Evolutionary conservation across 2,797 vertebrate species (phyloP), one percentile per base, ranked within the genome.

Genomic region (Bradypodion ventrale): DNA sequence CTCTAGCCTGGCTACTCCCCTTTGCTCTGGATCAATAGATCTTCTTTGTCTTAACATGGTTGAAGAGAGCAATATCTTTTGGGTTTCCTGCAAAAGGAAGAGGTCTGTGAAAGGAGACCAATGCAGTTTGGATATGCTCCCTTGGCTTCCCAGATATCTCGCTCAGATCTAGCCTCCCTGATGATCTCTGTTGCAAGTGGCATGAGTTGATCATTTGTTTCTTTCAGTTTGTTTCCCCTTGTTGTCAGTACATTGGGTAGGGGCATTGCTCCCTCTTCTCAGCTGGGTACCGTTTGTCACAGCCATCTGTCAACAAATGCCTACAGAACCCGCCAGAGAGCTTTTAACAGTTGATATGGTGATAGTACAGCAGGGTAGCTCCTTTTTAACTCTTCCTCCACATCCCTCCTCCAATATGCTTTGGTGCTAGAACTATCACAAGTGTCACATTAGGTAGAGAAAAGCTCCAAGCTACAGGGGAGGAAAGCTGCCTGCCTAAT

Each of bases 251-350:
- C 16, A 37, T 40, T 7, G 19, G 69, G 44, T 42, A 42, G 40
- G 80, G 77, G 69, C 70, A 63, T 65, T 16, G 42, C 84, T 87
- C 68, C 49, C 19, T 89, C 1, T 84, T 89, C 87, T 92, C 78
- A 35, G 86, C 66, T 56, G 87, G 60, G 72, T 84, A 89, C 86
- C 86, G 88, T 88, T 88, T 89, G 85, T 80, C 75, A 46, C 60
- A 91, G 2, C 80, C 89, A 87, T 92, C 91, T 93, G 87, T 87
- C 81, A 66, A 86, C 78, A 85, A 84, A 15, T 91, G n/a, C 85
- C 89, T 89, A 82, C 35, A 91, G 32, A 59, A 70, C 87, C 91
- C 87, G 80, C 83, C 87, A 91, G 74, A 21, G 62, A 93, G 86
- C 27, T 88, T 76, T 63, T 85, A 75, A 86, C 92, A 90, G 79